Evolutionary conservation across 2,797 vertebrate genomes (phyloP), one percentile per base, ranked within the genome.

Genomic region (Bovichtus diacanthus): DNA sequence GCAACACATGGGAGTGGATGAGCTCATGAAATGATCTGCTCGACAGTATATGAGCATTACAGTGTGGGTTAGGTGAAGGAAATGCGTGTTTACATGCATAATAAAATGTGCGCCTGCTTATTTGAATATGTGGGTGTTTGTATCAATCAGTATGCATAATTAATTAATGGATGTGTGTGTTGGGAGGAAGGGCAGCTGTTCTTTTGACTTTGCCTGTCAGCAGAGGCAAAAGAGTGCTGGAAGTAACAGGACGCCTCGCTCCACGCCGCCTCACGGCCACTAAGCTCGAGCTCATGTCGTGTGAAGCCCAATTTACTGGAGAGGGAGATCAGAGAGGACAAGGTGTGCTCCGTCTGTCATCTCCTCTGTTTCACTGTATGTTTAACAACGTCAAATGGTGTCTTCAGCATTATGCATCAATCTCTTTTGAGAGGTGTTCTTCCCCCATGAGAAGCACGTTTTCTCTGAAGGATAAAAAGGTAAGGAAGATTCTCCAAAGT

Each of bases 241-340:
- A 8, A 53, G 62, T 77, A 83, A 84, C 61, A 69, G 53, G 78
- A 85, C 38, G 18, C 74, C 55, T 55, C 9, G 27, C 73, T 69
- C 23, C 70, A 77, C 46, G 16, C 51, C 50, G 73, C 23, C 70
- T 86, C 69, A 51, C 83, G 43, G 74, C 38, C 77, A 66, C 36
- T 62, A 51, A 76, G 80, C 51, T 53, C 64, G 63, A 64, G 50
- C 70, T 69, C 60, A 49, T 68, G 60, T 75, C 1, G 5, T 0
- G 31, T 38, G n/a, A 53, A 58, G 51, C 36, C 54, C 64, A 68
- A n/a, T n/a, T n/a, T n/a, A n/a, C n/a, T n/a, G 10, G 53, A 59
- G 13, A 10, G 53, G 53, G 16, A 56, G 49, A 67, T 64, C 47
- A 74, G 39, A 72, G 27, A 74, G 70, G 13, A 71, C 43, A 29